phyloP scores from a whole-genome alignment of 1,140 invertebrate species.

The Drosophila tani region DNA sequence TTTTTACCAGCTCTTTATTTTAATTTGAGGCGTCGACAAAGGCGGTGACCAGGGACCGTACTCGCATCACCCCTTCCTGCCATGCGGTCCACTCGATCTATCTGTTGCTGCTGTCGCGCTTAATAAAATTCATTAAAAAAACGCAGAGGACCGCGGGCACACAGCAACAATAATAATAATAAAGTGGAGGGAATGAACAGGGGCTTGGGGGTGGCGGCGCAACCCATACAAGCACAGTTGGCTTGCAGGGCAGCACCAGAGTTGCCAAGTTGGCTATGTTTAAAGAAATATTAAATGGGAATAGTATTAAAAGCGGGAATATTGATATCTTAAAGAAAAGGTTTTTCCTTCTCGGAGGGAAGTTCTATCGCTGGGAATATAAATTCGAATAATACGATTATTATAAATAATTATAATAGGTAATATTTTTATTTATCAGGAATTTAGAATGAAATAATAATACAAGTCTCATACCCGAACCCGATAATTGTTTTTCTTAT shows the following conservation, averaged over 20 bases:
- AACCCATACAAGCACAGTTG: slow-evolving; percentile 10
- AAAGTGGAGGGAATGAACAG: slow-evolving; percentile 4
- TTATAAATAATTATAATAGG: too few relatives aligned
- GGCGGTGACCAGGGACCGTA: slow-evolving; percentile 14
- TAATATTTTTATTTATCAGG: too few relatives aligned
- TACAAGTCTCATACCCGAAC: too few relatives aligned
- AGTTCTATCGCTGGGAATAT: too few relatives aligned
- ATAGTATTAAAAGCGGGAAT: background rate
- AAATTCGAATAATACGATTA: too few relatives aligned
- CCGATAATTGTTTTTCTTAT: too few relatives aligned
- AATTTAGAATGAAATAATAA: too few relatives aligned
- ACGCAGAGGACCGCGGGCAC: slow-evolving; percentile 10
- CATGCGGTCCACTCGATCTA: slow-evolving; percentile 25
- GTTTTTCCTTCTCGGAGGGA: too few relatives aligned
- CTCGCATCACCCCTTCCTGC: background rate
- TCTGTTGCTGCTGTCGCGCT: slow-evolving; percentile 56
- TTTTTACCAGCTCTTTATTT: slow-evolving; percentile 36
- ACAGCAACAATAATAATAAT: slow-evolving; percentile 59
- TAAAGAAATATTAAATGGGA: too few relatives aligned
- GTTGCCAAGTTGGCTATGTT: background rate
- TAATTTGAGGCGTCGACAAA: slow-evolving; percentile 43
- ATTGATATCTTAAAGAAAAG: background rate
- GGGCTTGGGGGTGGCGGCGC: slow-evolving; percentile 9
- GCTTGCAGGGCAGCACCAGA: slow-evolving; percentile 6
- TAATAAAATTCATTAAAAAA: slow-evolving; percentile 71